These are phyloP conservation scores for Pempheris klunzingeri DNA, from an alignment of 2,797 vertebrate genomes.

Conservation along the genomic window DNA sequence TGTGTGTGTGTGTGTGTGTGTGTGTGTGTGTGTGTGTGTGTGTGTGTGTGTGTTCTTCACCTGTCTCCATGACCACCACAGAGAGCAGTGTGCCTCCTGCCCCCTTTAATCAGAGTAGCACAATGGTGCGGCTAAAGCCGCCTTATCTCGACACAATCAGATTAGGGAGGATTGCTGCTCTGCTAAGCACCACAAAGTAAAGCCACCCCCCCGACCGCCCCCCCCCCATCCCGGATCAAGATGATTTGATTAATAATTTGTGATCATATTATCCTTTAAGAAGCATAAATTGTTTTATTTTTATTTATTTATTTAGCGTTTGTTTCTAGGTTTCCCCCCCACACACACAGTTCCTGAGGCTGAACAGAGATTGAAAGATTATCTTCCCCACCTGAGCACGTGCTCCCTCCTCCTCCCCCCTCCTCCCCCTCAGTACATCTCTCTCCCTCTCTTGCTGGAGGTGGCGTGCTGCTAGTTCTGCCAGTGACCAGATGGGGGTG, in stretches of 20 bases:
- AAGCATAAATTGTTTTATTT: conserved; percentile 87
- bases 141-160: conserved; percentile 88
- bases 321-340: conserved; percentile 43
- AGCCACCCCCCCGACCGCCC: conserved; percentile 36
- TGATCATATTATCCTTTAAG: conserved; percentile 89
- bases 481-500: conserved; percentile 86
- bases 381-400: conserved; percentile 70
- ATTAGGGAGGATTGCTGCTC: conserved; percentile 87
- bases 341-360: conserved; percentile 59
- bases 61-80: conserved; percentile 69
- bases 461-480: conserved; percentile 69
- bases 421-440: conserved; percentile 37
- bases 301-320: conserved; percentile 83
- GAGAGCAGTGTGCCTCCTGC: conserved; percentile 66
- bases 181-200: conserved; percentile 83
- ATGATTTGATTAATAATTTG: conserved; percentile 89
- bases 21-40: conserved; percentile 16
- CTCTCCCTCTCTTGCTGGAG: conserved; percentile 24
- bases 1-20: conserved; percentile 27
- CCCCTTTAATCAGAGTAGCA: conserved; percentile 82
- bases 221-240: conserved; percentile 76
- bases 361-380: conserved; percentile 81
- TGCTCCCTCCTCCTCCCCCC: conserved; percentile 35
- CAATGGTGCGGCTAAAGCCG: conserved; percentile 84
- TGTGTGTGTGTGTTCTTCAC: conserved; percentile 49